Evolutionary conservation across 1,140 invertebrate species (phyloP).

Genomic region (Drosophila truncata): DNA sequence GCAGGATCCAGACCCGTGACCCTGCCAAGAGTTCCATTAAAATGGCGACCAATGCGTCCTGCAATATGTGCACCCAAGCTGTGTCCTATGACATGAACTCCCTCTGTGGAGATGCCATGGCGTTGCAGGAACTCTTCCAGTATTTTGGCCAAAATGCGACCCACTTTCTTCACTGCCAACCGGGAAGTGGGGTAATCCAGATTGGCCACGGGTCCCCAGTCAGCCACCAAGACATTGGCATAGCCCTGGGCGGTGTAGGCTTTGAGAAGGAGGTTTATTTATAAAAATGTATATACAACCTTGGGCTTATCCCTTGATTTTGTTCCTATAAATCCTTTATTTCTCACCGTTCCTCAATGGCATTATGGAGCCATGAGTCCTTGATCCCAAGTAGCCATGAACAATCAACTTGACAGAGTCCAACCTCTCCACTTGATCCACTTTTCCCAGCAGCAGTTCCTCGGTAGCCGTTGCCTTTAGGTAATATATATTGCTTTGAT

Average conservation of each 20-base stretch:
- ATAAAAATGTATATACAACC: background rate
- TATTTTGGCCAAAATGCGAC: slow-evolving; percentile 43
- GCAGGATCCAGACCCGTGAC: slow-evolving; percentile 88
- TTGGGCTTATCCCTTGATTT: background rate
- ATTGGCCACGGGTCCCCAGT: slow-evolving; percentile 73
- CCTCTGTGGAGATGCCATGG: slow-evolving; percentile 67
- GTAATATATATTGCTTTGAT: slow-evolving; percentile 70
- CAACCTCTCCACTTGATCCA: slow-evolving; percentile 28
- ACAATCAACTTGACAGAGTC: slow-evolving; percentile 74
- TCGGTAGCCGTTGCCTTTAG: slow-evolving; percentile 15
- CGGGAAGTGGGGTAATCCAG: slow-evolving; percentile 72
- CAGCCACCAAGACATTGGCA: slow-evolving; percentile 66
- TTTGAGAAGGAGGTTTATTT: slow-evolving; percentile 2
- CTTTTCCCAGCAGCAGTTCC: slow-evolving; percentile 38
- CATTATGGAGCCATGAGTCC: slow-evolving; percentile 68
- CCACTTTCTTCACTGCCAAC: slow-evolving; percentile 51
- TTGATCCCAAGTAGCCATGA: slow-evolving; percentile 71
- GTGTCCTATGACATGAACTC: slow-evolving; percentile 87
- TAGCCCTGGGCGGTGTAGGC: slow-evolving; percentile 72
- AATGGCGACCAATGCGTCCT: slow-evolving; percentile 87
- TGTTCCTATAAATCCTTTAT: background rate
- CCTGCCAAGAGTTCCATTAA: slow-evolving; percentile 85
- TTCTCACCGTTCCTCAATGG: slow-evolving; percentile 73
- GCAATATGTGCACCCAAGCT: slow-evolving; percentile 88
- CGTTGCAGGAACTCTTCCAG: slow-evolving; percentile 59